Conservation (phyloP, 2,888 invertebrate genomes). For the Chalcis sispes region DNA sequence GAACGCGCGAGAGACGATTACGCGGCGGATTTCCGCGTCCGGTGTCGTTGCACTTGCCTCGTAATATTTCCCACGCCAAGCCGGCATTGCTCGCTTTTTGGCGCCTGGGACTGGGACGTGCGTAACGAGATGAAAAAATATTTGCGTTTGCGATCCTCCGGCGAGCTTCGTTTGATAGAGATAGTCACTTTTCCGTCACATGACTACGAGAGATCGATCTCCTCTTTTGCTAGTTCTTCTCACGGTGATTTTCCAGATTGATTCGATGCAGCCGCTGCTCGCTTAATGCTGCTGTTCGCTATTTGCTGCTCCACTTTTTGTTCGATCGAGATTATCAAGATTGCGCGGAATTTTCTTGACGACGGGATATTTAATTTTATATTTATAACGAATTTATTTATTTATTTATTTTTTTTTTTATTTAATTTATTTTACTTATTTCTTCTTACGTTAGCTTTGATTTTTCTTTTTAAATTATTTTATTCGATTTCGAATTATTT, state of each 20-base stretch:
- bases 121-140: not conserved
- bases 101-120: not conserved
- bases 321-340: not conserved
- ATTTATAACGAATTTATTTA: constrained; percentile 16
- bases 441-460: not conserved
- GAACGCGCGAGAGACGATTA: not conserved
- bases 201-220: constrained; percentile 22
- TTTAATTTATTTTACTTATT: not conserved
- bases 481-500: no score
- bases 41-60: constrained; percentile 56
- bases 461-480: no score
- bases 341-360: constrained; percentile 4
- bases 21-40: no score
- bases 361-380: constrained; percentile 16
- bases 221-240: not conserved
- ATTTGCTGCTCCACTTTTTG: not conserved
- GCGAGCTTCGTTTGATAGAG: not conserved
- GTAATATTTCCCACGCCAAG: constrained; percentile 57
- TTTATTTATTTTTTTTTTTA: not conserved
- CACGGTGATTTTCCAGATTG: constrained; percentile 36
- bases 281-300: not conserved
- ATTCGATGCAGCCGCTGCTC: not conserved
- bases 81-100: constrained; percentile 42
- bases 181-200: constrained; percentile 25
- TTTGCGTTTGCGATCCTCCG: not conserved